Evolutionary conservation across 2,113 vertebrate genomes (phyloP).

Genomic region (Drymodes brunneopygia): DNA sequence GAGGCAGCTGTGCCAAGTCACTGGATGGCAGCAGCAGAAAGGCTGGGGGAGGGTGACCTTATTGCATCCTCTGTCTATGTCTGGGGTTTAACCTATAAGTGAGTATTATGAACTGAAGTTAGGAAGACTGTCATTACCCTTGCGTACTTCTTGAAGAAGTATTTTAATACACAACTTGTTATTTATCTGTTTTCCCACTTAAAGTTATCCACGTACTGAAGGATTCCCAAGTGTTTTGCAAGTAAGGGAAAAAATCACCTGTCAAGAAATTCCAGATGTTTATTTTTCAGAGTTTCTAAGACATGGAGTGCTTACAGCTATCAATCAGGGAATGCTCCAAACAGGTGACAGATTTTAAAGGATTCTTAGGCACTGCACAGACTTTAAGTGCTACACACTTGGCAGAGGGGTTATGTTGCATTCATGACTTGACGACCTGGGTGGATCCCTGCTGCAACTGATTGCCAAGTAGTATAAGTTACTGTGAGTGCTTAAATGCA

Average conservation of each 20-base stretch:
- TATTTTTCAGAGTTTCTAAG: constrained; percentile 1
- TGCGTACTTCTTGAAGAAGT: not conserved
- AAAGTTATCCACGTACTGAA: not conserved
- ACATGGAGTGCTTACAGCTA: not conserved
- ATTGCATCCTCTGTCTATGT: not conserved
- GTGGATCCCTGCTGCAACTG: not conserved
- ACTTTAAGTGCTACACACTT: not conserved
- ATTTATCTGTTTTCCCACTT: constrained; percentile 15
- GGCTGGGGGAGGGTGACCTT: not conserved
- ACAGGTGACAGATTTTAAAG: not conserved
- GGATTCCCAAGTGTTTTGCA: constrained; percentile 12
- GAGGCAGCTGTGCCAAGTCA: not conserved
- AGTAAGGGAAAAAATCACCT: constrained; percentile 13
- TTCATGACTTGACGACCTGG: not conserved
- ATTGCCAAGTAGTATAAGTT: not conserved
- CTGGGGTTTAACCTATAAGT: not conserved
- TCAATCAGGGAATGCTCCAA: not conserved
- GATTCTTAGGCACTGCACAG: not conserved
- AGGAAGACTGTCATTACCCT: not conserved
- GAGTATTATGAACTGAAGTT: not conserved
- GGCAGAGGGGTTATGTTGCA: not conserved
- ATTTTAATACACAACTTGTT: not conserved
- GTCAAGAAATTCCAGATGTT: constrained; percentile 36
- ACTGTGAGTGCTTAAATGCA: not conserved
- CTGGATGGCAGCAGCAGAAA: not conserved